Base-by-base conservation (phyloP, 2,113 vertebrate genomes). In the Phalacrocorax carbo region DNA sequence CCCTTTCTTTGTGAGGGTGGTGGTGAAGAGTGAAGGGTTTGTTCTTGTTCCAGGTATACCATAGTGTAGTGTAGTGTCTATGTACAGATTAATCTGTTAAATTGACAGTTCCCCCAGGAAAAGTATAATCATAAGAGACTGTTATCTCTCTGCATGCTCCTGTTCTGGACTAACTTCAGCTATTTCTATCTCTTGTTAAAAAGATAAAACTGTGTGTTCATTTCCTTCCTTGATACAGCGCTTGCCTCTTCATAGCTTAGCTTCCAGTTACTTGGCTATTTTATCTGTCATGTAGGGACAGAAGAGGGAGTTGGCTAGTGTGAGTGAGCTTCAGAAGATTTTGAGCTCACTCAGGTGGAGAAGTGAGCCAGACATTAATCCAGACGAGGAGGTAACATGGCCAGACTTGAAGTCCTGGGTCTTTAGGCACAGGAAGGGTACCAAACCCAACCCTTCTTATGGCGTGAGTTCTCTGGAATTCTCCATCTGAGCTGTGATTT, bases 11-110 rank as follows among this genome's bases (percentile, higher is more conserved):
- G 66, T 94, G 69, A 84, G n/a, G 44, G n/a, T 88, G 32, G 34
- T 94, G 89, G 38, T 92, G 34, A 92, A 92, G 83, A 91, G 30
- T 89, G 68, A 94, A 93, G 68, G 40, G 8, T 94, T 93, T 93
- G 1, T 75, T 94, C 70, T 94, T 52, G 86, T 78, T 97, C 29
- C 79, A 90, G 46, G 44, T 88, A 68, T 76, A 72, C 26, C 25
- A 32, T 36, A 60, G 23, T 49, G 73, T 77, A 48, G 34, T 66
- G 75, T 61, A 48, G 21, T 77, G 51, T 84, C 23, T 48, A 16
- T 65, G 36, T 81, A 84, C 23, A 94, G 80, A 88, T 91, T 51
- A 72, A 88, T 61, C 36, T 73, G 58, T 27, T 69, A 86, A 77
- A 87, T 16, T 70, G 46, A 78, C 25, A 79, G 83, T 78, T 96